Conservation (phyloP, 1,140 invertebrate species). For the Aphelinus atriplicis region DNA sequence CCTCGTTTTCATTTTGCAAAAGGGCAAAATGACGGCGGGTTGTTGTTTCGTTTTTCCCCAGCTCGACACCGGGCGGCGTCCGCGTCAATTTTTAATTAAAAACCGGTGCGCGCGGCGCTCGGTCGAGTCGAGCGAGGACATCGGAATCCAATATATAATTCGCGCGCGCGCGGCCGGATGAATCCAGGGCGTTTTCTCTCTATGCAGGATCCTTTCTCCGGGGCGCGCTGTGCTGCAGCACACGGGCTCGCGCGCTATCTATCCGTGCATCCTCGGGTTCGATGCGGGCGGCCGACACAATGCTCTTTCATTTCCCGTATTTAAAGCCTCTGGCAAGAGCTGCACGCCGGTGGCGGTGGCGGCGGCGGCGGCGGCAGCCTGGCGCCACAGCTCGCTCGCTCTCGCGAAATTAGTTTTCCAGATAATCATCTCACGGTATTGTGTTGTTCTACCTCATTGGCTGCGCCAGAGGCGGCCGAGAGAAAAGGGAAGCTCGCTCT, state of each 20-base stretch:
- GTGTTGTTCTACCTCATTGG: constrained; percentile 52
- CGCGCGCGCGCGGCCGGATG: not conserved
- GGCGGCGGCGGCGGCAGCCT: constrained; percentile 31
- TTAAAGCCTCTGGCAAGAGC: constrained; percentile 40
- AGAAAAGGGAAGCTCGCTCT: not conserved
- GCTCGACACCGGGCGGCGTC: too few relatives aligned
- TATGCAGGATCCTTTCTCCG: not conserved
- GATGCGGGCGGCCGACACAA: constrained; percentile 44
- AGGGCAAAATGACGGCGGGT: too few relatives aligned
- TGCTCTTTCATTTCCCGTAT: constrained; percentile 50
- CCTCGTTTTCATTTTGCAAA: too few relatives aligned
- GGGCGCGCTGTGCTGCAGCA: not conserved
- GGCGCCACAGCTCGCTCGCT: constrained; percentile 51
- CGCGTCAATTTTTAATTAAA: constrained; percentile 29
- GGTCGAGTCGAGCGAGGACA: constrained; percentile 3
- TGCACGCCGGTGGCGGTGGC: constrained; percentile 34
- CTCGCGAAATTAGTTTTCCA: constrained; percentile 67
- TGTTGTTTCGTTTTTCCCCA: too few relatives aligned
- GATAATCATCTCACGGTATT: constrained; percentile 67
- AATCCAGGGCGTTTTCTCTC: constrained; percentile 27
- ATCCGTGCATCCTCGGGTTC: constrained; percentile 21
- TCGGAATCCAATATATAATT: constrained; percentile 36
- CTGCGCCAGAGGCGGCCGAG: not conserved
- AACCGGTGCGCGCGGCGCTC: too few relatives aligned
- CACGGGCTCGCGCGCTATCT: constrained; percentile 7